Percentiles rank a stretch among this genome's conserved stretches.
These are phyloP conservation scores for Gastracanthus pulcherrimus DNA, from an alignment of 2,888 invertebrate genomes.

Conservation along the genomic window DNA sequence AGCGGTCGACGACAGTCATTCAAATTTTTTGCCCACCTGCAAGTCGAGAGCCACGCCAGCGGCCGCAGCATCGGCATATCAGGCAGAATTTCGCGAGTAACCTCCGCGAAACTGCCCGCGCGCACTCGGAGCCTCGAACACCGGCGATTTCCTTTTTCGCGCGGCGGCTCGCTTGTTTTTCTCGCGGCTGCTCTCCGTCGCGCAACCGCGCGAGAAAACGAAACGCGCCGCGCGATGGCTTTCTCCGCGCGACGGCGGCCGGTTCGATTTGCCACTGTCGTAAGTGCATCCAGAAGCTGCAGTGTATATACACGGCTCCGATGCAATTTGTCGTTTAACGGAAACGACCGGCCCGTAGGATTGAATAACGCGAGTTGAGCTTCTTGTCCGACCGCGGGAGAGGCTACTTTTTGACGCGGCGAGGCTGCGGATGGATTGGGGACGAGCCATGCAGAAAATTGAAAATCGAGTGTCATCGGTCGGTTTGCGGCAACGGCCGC, in stretches of 20 bases:
- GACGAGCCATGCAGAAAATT: neutral
- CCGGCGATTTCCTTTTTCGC: slow-evolving; percentile 25
- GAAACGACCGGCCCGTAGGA: neutral
- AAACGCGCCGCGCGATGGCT: neutral
- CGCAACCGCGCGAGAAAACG: neutral
- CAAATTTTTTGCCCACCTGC: neutral
- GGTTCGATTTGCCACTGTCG: neutral
- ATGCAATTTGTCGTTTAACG: slow-evolving; percentile 1
- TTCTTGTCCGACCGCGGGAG: neutral
- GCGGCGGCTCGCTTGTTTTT: neutral
- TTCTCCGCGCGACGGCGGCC: neutral
- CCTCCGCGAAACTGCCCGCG: neutral
- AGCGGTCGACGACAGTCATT: neutral
- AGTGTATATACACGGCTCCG: no score
- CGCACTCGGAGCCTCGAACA: no score
- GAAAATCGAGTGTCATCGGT: slow-evolving; percentile 36
- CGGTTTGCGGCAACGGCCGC: slow-evolving; percentile 4
- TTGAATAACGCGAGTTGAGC: neutral
- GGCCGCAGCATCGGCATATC: no score
- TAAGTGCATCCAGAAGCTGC: neutral
- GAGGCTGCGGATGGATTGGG: neutral
- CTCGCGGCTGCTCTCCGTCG: neutral
- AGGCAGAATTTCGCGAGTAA: neutral
- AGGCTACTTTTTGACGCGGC: neutral
- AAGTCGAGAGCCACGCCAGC: no score